Percentiles rank a stretch among this genome's conserved stretches.
Evolutionary conservation across 2,113 vertebrate species (phyloP).

Genomic region (Girardinichthys multiradiatus): DNA sequence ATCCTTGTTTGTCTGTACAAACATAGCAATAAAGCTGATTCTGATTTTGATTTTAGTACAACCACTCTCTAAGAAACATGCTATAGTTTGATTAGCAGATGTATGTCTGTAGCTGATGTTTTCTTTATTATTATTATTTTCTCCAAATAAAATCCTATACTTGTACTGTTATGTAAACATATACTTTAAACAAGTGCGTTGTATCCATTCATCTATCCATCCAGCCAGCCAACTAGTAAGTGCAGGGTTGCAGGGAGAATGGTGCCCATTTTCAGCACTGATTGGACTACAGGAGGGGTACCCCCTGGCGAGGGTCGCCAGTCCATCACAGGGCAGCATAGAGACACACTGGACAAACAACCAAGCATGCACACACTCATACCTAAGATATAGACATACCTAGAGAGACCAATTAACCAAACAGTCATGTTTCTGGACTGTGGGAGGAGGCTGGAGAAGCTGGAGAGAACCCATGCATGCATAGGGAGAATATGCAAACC

Average conservation of each 20-base stretch:
- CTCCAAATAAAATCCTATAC: slow-evolving; percentile 25
- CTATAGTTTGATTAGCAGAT: background rate
- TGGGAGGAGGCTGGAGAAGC: background rate
- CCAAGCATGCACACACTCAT: background rate
- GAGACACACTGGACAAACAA: background rate
- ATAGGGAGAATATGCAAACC: background rate
- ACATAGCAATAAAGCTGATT: too few relatives aligned
- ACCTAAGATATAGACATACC: too few relatives aligned
- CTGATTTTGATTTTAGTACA: slow-evolving; percentile 44
- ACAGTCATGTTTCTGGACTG: background rate
- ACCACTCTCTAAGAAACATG: background rate
- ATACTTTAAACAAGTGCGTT: background rate
- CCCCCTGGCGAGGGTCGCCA: background rate
- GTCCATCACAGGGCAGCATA: background rate
- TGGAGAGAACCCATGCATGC: background rate
- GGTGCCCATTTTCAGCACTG: background rate
- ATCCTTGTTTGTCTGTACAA: too few relatives aligned
- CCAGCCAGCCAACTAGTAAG: background rate
- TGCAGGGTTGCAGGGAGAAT: background rate
- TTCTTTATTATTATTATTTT: slow-evolving; percentile 6
- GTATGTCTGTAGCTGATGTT: slow-evolving; percentile 19
- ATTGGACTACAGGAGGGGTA: background rate
- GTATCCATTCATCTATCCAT: too few relatives aligned
- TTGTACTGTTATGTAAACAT: slow-evolving; percentile 24
- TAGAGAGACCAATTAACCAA: background rate